Evolutionary conservation across 2,113 vertebrate genomes (phyloP).

Genomic region (Lepus timidus): DNA sequence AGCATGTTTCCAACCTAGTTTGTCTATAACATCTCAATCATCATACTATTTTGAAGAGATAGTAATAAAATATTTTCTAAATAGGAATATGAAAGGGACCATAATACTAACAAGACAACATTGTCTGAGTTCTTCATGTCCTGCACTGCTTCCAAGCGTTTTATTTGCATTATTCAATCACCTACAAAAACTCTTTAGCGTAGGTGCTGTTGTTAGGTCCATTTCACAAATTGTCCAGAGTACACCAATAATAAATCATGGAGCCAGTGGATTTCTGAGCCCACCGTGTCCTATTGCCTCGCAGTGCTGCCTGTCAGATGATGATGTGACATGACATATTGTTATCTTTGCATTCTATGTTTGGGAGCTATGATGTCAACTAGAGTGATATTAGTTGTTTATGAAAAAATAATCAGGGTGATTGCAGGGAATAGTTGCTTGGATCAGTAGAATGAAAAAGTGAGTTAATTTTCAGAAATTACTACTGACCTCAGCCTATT

Average conservation of each 20-base stretch:
- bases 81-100: background rate
- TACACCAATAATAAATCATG: background rate
- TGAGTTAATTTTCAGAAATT: background rate
- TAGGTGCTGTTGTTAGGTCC: background rate
- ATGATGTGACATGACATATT: no score
- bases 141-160: background rate
- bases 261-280: background rate
- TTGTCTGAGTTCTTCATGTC: background rate
- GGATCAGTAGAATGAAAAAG: background rate
- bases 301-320: background rate
- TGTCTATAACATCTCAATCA: background rate
- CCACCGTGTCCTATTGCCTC: background rate
- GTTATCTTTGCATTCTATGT: background rate
- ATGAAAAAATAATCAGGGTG: background rate
- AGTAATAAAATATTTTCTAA: background rate
- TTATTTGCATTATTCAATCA: background rate
- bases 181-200: background rate
- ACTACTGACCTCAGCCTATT: background rate
- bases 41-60: background rate
- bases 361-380: background rate
- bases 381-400: background rate
- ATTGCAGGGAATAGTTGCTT: background rate
- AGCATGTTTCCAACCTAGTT: background rate
- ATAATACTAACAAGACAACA: background rate
- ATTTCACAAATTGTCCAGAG: background rate